A percentile compares a stretch with the other conserved stretches of the same genome.
Conservation (phyloP, 2,797 vertebrate species). For the Callimico goeldii region DNA sequence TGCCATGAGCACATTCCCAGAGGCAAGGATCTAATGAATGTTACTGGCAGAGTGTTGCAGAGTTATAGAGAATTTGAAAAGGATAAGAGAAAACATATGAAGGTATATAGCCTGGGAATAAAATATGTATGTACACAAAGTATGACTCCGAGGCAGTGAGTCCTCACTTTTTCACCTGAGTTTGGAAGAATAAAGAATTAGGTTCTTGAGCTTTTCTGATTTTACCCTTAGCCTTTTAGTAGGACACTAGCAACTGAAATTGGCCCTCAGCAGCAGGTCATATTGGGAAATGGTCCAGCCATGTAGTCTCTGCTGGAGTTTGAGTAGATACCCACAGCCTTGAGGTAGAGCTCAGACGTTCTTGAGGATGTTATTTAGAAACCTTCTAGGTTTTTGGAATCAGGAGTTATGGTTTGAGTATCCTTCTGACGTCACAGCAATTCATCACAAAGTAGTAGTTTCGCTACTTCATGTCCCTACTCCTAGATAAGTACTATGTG, state of each 20-base stretch:
- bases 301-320: neutral
- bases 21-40: neutral
- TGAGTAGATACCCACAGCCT: neutral
- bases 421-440: neutral
- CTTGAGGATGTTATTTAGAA: constrained; percentile 1
- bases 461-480: neutral
- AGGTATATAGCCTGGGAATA: neutral
- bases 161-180: neutral
- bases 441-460: neutral
- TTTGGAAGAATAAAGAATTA: neutral
- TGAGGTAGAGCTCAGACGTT: neutral
- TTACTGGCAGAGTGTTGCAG: neutral
- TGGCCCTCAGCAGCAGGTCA: neutral
- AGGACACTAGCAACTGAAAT: neutral
- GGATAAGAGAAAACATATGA: neutral
- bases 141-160: neutral
- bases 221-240: neutral
- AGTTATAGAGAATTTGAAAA: neutral
- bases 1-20: neutral
- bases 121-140: neutral
- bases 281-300: neutral
- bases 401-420: neutral
- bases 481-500: neutral
- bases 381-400: neutral
- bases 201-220: neutral